Conservation (phyloP, 1,140 invertebrate species). For the Dolichoris vasculosae region DNA sequence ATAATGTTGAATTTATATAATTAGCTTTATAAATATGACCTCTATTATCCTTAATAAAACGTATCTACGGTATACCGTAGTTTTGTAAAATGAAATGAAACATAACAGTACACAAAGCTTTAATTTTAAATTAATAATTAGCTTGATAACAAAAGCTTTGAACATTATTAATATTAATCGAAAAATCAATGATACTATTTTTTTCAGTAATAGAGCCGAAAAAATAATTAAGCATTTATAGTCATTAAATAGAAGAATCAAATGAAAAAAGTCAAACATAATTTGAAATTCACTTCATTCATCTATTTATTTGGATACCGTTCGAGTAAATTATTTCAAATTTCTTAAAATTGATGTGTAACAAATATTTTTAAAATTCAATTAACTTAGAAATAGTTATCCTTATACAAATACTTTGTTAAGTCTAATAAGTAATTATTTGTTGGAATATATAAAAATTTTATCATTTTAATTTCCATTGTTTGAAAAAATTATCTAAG, state of each 20-base stretch:
- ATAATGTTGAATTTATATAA: slow-evolving; percentile 23
- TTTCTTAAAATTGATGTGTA: not conserved
- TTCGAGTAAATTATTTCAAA: not conserved
- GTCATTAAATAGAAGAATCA: not conserved
- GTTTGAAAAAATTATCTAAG: too few species aligned
- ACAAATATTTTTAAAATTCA: not conserved
- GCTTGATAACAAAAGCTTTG: not conserved
- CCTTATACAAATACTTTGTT: not conserved
- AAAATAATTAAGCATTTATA: too few species aligned
- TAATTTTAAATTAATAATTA: not conserved
- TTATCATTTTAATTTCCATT: too few species aligned
- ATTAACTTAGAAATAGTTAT: not conserved
- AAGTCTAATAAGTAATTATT: not conserved
- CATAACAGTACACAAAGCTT: not conserved
- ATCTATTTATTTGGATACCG: not conserved
- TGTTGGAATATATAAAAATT: too few species aligned
- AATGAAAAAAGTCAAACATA: not conserved
- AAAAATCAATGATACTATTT: not conserved
- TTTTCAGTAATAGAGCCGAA: not conserved
- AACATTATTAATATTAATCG: not conserved
- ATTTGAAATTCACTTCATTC: not conserved
- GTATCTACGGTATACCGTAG: not conserved
- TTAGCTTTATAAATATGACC: slow-evolving; percentile 23
- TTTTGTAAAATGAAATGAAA: not conserved
- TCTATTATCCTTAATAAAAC: slow-evolving; percentile 20